phyloP scores from a whole-genome alignment of 2,888 invertebrate genomes.

The Hetaerina titia region DNA sequence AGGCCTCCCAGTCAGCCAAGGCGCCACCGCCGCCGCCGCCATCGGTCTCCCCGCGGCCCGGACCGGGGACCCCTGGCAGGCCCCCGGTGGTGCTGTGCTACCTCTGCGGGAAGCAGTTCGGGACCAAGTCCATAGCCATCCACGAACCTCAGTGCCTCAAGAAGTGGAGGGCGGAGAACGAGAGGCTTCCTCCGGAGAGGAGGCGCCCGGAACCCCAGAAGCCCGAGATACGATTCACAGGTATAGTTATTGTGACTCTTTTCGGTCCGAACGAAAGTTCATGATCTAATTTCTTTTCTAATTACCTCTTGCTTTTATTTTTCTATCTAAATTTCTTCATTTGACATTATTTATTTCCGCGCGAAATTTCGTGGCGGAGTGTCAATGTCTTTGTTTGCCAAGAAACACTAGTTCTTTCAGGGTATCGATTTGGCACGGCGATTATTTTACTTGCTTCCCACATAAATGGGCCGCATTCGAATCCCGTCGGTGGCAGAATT shows the following conservation, averaged over 20 bases:
- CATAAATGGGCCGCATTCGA: too few relatives aligned
- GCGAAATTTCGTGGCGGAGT: too few relatives aligned
- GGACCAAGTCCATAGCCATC: slow-evolving; percentile 81
- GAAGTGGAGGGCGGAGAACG: slow-evolving; percentile 82
- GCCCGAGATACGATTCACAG: slow-evolving; percentile 76
- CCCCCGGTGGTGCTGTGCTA: slow-evolving; percentile 79
- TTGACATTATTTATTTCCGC: too few relatives aligned
- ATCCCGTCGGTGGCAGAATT: too few relatives aligned
- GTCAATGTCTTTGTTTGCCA: too few relatives aligned
- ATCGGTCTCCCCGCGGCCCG: background rate
- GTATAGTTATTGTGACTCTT: background rate
- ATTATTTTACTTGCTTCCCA: too few relatives aligned
- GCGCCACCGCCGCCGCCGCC: background rate
- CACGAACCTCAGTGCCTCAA: slow-evolving; percentile 85
- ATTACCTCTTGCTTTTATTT: too few relatives aligned
- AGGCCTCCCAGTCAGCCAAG: slow-evolving; percentile 49
- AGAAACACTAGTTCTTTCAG: too few relatives aligned
- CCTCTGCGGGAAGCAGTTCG: slow-evolving; percentile 84
- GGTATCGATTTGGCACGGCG: too few relatives aligned
- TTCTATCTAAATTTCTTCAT: too few relatives aligned
- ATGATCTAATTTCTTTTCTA: too few relatives aligned
- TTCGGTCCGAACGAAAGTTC: too few relatives aligned
- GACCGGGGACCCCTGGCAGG: background rate
- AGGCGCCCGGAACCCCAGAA: slow-evolving; percentile 81
- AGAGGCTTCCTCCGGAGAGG: slow-evolving; percentile 79